A percentile compares a stretch with the other conserved stretches of the same genome.
phyloP scores from a whole-genome alignment of 2,888 invertebrate species.

The Drosophila mulleri region DNA sequence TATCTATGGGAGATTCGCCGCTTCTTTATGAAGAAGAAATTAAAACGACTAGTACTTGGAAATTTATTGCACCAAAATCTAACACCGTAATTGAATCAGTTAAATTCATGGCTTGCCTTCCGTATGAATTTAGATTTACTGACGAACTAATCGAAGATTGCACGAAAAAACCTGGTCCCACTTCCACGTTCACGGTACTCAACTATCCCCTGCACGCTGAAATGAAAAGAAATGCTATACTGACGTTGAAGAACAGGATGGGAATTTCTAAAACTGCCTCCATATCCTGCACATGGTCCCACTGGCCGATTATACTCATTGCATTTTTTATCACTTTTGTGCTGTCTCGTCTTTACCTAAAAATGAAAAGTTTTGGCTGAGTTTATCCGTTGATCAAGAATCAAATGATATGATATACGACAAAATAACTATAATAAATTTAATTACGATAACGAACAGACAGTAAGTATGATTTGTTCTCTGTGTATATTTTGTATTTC shows the following conservation, averaged over 20 bases:
- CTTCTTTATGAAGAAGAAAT: background rate
- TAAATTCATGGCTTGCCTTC: background rate
- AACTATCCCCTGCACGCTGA: background rate
- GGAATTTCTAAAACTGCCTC: background rate
- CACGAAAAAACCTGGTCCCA: too few relatives aligned
- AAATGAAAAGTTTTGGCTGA: too few relatives aligned
- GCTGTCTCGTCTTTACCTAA: background rate
- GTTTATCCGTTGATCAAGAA: constrained; percentile 21
- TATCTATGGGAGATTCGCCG: background rate
- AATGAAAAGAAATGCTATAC: accelerated
- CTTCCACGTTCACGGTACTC: background rate
- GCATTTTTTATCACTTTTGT: background rate
- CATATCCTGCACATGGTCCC: background rate
- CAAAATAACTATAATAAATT: constrained; percentile 49
- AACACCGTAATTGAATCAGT: background rate
- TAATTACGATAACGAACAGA: too few relatives aligned
- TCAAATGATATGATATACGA: constrained; percentile 32
- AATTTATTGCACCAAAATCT: background rate
- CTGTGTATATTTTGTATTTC: background rate
- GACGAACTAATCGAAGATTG: background rate
- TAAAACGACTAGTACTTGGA: background rate
- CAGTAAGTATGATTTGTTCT: background rate
- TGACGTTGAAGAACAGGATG: accelerated
- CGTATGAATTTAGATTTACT: background rate
- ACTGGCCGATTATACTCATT: background rate